A percentile compares a stretch with the other conserved stretches of the same genome.
Evolutionary conservation across 2,113 vertebrate species (phyloP).

Genomic region (Butastur rufipennis): DNA sequence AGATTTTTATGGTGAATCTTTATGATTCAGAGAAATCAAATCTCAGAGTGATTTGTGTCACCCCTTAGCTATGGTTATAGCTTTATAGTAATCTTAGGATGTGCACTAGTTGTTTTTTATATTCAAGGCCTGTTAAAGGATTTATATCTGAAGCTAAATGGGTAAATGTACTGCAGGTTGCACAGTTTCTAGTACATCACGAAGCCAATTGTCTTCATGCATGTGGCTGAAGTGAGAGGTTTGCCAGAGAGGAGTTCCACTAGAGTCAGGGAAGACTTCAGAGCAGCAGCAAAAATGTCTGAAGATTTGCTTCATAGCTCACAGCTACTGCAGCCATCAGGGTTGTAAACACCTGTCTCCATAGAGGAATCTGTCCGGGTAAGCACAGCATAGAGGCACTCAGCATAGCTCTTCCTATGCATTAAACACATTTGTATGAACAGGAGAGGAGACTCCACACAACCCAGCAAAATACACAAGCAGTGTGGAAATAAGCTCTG

Average conservation of each 20-base stretch:
- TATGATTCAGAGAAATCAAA: conserved; percentile 50
- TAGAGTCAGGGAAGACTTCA: not conserved
- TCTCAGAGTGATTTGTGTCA: conserved; percentile 8
- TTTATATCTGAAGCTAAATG: not conserved
- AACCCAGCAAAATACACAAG: not conserved
- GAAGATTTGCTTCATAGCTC: not conserved
- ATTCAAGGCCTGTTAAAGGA: not conserved
- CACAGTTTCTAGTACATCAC: not conserved
- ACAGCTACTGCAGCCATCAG: not conserved
- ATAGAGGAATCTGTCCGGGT: not conserved
- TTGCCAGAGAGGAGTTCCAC: not conserved
- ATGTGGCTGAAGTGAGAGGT: not conserved
- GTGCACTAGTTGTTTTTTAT: not conserved
- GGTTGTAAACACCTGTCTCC: not conserved
- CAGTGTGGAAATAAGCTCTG: not conserved
- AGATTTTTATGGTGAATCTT: conserved; percentile 37
- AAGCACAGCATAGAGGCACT: not conserved
- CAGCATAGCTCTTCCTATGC: rapidly evolving
- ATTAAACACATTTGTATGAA: not conserved
- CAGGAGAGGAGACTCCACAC: not conserved
- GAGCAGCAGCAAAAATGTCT: not conserved
- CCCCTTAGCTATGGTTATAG: not conserved
- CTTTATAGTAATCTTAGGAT: not conserved
- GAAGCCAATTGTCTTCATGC: not conserved
- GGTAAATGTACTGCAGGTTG: not conserved